Base-by-base conservation (phyloP, 2,113 vertebrate genomes). In the Hydropotes inermis region DNA sequence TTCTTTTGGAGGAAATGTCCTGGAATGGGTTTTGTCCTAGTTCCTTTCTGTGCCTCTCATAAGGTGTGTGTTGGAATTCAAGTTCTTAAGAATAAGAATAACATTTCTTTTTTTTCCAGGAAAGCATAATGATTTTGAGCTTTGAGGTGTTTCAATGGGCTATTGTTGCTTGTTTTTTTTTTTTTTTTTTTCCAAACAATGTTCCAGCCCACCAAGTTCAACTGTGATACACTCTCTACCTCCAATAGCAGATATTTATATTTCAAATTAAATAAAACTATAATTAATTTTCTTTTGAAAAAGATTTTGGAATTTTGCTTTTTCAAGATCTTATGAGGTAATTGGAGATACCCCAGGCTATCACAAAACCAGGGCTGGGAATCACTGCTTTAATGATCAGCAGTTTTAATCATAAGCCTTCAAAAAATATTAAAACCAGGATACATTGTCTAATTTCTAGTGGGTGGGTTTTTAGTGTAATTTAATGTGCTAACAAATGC, bases 111-210 rank as follows among this genome's bases (percentile, higher is more conserved):
- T 28, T 94, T 96, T 91, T 64, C 89, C 33, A 57, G 45, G 81
- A 54, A 79, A 82, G 28, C 70, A 81, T 74, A 91, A 95, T 96
- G 82, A 96, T 97, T 95, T 94, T 81, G 84, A 97, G 91, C 89
- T 98, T 97, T 94, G 91, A 93, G 57, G 87, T 87, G n/a, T 98
- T 98, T 97, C 97, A 98, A 88, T 97, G 97, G 91, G 76, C 94
- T 92, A 96, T 97, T 97, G 94, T 97, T 97, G 60, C 86, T 57
- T 91, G 13, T 89, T 95, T 78, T 87, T 79, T 60, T 43, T 39
- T n/a, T n/a, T n/a, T 17, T 85, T 47, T 76, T 15, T 74, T 85
- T 33, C 50, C 23, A 12, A 6, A 96, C 57, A 89, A 57, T 12
- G 16, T 87, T 85, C 52, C 54, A 89, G 45, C 17, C 83, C 21